These are phyloP conservation scores for Pristionchus mayeri DNA, from an alignment of 2,888 invertebrate species.

Conservation along the genomic window DNA sequence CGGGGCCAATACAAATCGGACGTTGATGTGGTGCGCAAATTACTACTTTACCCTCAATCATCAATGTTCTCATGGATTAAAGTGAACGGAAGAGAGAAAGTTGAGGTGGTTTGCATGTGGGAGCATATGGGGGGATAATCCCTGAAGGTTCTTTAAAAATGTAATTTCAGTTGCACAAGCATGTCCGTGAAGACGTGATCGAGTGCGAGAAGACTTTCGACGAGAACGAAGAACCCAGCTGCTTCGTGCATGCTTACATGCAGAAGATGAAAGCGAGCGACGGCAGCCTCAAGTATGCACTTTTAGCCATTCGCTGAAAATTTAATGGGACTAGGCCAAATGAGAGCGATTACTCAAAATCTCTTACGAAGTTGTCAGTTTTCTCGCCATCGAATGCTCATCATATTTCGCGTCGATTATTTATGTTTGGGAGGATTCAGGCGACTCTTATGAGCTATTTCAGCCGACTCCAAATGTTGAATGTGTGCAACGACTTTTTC, in stretches of 20 bases:
- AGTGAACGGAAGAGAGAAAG: background rate
- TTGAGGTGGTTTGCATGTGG: too few species aligned
- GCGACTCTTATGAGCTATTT: background rate
- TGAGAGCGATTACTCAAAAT: background rate
- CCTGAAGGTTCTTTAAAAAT: background rate
- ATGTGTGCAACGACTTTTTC: conserved; percentile 47
- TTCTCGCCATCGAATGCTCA: background rate
- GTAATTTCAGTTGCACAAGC: conserved; percentile 15
- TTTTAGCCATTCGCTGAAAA: background rate
- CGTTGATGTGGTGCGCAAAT: conserved; percentile 4
- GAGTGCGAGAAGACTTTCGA: background rate
- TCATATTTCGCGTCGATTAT: too few species aligned
- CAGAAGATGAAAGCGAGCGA: conserved; percentile 40
- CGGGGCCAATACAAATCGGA: conserved; percentile 1
- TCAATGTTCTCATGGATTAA: background rate
- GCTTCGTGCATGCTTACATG: conserved; percentile 49
- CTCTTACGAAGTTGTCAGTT: too few species aligned
- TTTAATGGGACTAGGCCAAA: background rate
- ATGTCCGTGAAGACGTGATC: background rate
- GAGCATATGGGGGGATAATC: background rate
- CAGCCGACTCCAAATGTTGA: conserved; percentile 33
- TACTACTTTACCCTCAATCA: background rate
- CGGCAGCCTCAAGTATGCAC: background rate
- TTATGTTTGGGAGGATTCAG: too few species aligned
- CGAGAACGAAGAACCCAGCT: conserved; percentile 17